Evolutionary conservation across 2,888 invertebrate species (phyloP).

Genomic region (Agriotes lineatus): DNA sequence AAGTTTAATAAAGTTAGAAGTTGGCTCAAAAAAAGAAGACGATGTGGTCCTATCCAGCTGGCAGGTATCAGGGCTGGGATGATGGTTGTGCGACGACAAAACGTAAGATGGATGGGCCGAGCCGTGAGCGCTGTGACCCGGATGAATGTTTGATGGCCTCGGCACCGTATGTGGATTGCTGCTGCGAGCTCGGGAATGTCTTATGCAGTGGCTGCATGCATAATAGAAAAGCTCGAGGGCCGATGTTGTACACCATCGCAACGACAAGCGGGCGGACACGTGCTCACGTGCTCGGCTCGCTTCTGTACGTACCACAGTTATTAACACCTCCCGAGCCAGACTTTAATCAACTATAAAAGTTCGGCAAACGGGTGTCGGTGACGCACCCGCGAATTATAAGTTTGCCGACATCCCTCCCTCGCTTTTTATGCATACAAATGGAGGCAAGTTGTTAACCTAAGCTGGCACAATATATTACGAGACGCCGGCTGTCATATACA

Average conservation of each 20-base stretch:
- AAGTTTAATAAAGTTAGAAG: constrained; percentile 30
- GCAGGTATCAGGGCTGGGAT: constrained; percentile 35
- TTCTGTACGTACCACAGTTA: constrained; percentile 34
- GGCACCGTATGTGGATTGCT: constrained; percentile 60
- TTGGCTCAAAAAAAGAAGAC: constrained; percentile 14
- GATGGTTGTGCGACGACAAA: constrained; percentile 56
- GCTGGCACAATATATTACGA: constrained; percentile 50
- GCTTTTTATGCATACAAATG: constrained; percentile 51
- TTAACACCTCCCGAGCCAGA: constrained; percentile 42
- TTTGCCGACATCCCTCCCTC: constrained; percentile 41
- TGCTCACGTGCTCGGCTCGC: constrained; percentile 41
- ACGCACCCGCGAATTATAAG: constrained; percentile 43
- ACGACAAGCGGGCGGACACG: constrained; percentile 27
- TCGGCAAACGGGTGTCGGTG: constrained; percentile 41
- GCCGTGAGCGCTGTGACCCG: constrained; percentile 57
- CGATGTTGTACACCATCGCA: constrained; percentile 40
- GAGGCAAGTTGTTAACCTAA: constrained; percentile 50
- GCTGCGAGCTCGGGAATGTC: constrained; percentile 58
- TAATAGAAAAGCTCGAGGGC: constrained; percentile 55
- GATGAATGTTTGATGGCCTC: constrained; percentile 62
- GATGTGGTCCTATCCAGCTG: constrained; percentile 15
- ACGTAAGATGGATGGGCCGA: constrained; percentile 59
- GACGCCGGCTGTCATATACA: constrained; percentile 58
- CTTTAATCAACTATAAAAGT: constrained; percentile 43
- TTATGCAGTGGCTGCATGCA: constrained; percentile 60